phyloP scores from a whole-genome alignment of 2,888 invertebrate genomes.

The Tetragonula carbonaria region DNA sequence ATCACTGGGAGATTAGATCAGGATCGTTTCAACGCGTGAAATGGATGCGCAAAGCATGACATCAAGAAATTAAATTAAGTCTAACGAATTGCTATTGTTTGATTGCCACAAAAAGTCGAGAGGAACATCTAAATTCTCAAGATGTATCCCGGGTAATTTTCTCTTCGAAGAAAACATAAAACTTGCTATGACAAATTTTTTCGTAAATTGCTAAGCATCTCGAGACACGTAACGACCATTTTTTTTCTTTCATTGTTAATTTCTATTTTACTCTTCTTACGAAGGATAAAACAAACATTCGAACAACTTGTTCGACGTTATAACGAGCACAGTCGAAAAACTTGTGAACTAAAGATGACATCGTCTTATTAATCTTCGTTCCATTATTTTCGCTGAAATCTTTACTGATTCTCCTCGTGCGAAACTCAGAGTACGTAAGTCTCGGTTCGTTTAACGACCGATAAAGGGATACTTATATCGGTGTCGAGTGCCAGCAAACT shows the following conservation, averaged over 20 bases:
- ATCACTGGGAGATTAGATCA: neutral
- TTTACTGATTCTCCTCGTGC: constrained; percentile 37
- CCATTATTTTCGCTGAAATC: constrained; percentile 30
- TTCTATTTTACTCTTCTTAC: too few species aligned
- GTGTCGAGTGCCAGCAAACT: constrained; percentile 79
- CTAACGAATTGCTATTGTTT: constrained; percentile 31
- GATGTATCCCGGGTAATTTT: constrained; percentile 43
- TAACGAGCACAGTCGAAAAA: neutral
- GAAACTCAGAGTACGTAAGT: constrained; percentile 53
- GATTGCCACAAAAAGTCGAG: constrained; percentile 5
- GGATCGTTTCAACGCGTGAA: constrained; percentile 19
- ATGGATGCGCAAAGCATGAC: constrained; percentile 48
- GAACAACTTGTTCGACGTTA: constrained; percentile 7
- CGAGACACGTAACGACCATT: neutral
- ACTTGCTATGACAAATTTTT: constrained; percentile 27
- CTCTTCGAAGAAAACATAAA: constrained; percentile 31
- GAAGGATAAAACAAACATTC: neutral
- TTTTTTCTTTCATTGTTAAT: neutral
- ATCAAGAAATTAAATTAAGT: constrained; percentile 65
- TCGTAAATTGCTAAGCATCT: constrained; percentile 18
- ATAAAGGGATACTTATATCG: constrained; percentile 74
- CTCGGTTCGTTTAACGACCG: constrained; percentile 63
- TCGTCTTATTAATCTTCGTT: constrained; percentile 37
- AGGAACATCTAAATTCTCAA: constrained; percentile 31
- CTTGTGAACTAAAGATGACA: neutral